These are phyloP conservation scores for Halictus ligatus DNA, from an alignment of 2,888 invertebrate genomes.

Conservation along the genomic window DNA sequence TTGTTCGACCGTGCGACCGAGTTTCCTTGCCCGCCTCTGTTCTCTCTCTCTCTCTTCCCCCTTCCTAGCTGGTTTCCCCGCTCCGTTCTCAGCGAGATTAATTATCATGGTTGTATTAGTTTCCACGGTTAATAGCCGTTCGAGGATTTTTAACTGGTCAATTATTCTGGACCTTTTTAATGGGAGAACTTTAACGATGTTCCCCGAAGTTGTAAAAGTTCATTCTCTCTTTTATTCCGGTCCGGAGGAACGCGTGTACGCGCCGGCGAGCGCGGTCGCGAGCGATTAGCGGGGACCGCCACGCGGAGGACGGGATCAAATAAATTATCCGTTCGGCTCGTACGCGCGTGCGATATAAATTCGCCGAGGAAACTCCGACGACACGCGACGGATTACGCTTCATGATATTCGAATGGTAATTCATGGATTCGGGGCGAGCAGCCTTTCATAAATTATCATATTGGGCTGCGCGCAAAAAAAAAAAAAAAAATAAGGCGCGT, in stretches of 20 bases:
- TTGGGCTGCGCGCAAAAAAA: background rate
- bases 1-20: constrained; percentile 39
- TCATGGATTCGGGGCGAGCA: constrained; percentile 8
- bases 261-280: background rate
- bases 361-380: background rate
- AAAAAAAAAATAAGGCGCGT: background rate
- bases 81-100: constrained; percentile 28
- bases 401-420: background rate
- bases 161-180: constrained; percentile 49
- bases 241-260: background rate
- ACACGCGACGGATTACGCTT: constrained; percentile 6
- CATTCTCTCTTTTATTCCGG: constrained; percentile 13
- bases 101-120: constrained; percentile 57
- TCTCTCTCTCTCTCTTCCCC: too few species aligned
- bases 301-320: background rate
- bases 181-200: constrained; percentile 27
- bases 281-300: constrained; percentile 15
- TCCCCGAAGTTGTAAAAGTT: constrained; percentile 11
- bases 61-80: background rate
- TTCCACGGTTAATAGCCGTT: constrained; percentile 50
- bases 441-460: constrained; percentile 20
- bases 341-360: constrained; percentile 18
- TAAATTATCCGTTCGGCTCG: constrained; percentile 21
- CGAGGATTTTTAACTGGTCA: constrained; percentile 58
- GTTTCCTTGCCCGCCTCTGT: background rate